phyloP scores from a whole-genome alignment of 2,113 vertebrate genomes.

The Himantopus leucocephalus region DNA sequence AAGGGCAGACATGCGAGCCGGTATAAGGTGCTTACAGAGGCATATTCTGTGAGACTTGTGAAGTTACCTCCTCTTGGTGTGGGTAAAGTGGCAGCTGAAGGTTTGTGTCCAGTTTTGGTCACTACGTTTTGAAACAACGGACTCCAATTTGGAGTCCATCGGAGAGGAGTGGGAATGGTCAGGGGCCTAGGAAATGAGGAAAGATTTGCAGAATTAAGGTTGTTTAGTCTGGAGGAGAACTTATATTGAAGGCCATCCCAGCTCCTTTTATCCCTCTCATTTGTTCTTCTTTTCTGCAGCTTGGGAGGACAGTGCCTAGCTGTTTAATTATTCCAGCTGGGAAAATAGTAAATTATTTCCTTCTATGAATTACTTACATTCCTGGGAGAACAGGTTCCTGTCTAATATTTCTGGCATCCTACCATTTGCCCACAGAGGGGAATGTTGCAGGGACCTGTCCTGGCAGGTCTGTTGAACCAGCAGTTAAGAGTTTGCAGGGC shows the following conservation, averaged over 20 bases:
- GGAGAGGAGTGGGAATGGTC: background rate
- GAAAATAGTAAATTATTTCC: constrained; percentile 73
- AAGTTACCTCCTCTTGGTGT: background rate
- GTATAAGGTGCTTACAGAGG: background rate
- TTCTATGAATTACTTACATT: constrained; percentile 77
- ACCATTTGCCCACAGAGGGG: constrained; percentile 66
- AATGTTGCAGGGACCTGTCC: constrained; percentile 75
- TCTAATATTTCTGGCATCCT: constrained; percentile 70
- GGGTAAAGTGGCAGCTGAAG: background rate
- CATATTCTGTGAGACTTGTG: background rate
- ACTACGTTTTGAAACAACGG: background rate
- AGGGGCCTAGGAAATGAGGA: background rate
- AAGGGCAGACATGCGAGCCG: background rate
- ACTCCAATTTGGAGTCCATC: background rate
- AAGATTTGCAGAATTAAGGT: background rate
- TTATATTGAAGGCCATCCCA: background rate
- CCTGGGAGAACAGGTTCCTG: constrained; percentile 83
- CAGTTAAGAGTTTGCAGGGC: constrained; percentile 71
- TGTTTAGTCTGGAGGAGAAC: background rate
- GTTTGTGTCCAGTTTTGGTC: background rate
- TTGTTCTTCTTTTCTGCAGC: background rate
- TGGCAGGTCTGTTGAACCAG: constrained; percentile 75
- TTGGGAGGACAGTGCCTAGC: constrained; percentile 15
- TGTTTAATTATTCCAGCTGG: constrained; percentile 61
- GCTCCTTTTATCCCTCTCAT: background rate